Percentiles rank a stretch among this genome's conserved stretches.
Conservation (phyloP, 2,888 invertebrate species). For the Corythucha ciliata region DNA sequence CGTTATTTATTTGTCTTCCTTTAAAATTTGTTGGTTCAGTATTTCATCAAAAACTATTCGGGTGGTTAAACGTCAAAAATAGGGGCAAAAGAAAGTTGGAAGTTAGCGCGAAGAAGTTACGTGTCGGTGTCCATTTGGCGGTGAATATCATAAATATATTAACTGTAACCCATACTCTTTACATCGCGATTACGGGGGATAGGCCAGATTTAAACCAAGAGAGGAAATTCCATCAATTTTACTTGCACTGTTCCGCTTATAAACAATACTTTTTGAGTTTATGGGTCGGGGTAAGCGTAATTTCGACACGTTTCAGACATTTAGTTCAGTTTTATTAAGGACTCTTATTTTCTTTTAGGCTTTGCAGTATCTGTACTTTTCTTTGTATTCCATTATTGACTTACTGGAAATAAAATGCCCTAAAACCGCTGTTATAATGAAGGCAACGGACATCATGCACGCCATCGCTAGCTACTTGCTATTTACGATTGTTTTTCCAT, state of each 20-base stretch:
- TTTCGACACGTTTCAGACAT: background rate
- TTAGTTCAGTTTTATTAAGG: background rate
- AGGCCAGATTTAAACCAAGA: too few relatives aligned
- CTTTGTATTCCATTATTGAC: slow-evolving; percentile 25
- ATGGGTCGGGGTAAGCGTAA: slow-evolving; percentile 31
- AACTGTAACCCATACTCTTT: too few relatives aligned
- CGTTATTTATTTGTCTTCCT: too few relatives aligned
- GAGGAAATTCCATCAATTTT: too few relatives aligned
- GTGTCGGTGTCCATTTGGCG: too few relatives aligned
- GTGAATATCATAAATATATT: too few relatives aligned
- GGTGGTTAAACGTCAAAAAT: too few relatives aligned
- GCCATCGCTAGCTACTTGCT: slow-evolving; percentile 28
- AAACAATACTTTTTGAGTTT: slow-evolving; percentile 26
- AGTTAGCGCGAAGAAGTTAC: too few relatives aligned
- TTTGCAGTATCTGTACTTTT: slow-evolving; percentile 25
- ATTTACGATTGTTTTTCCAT: slow-evolving; percentile 29
- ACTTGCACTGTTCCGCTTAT: slow-evolving; percentile 24
- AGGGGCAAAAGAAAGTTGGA: too few relatives aligned
- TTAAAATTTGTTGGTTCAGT: too few relatives aligned
- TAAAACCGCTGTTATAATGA: background rate
- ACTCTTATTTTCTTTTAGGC: slow-evolving; percentile 19
- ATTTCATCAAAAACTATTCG: too few relatives aligned
- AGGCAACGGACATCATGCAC: slow-evolving; percentile 20
- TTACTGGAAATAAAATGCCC: slow-evolving; percentile 24
- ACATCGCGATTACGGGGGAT: too few relatives aligned